Base-by-base conservation (phyloP, 1,140 invertebrate species). In the Bombus impatiens region DNA sequence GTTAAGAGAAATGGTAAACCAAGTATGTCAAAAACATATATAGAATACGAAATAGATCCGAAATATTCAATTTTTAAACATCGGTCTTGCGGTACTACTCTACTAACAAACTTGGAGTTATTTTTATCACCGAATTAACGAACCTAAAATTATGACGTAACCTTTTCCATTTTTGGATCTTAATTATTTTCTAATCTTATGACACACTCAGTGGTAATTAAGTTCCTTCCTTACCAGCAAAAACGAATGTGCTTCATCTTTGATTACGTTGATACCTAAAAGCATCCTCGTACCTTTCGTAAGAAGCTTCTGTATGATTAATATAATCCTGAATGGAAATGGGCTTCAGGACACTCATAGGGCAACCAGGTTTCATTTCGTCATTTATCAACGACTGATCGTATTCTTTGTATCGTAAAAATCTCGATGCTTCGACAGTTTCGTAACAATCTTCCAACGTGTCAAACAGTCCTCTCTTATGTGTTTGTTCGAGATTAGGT, bases 311-410 rank as follows among this genome's bases (percentile, higher is more conserved):
- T 74, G 90, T 80, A 13, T 85, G 87, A 77, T 92, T 87, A 3
- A 86, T 10, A 72, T 91, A 86, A 80, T 86, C 28, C 6, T 53
- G 44, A 9, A 92, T 65, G 3, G 71, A 37, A 37, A 85, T 78
- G n/a, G 93, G 93, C 47, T 62, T 93, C 22, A 93, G 25, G 70
- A 88, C 86, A 53, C 81, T 88, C 88, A 92, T 92, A 3, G 87
- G 76, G 75, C 87, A 86, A 25, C 87, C 89, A 59, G 62, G n/a
- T 15, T 53, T 80, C 15, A 75, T 18, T 82, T 84, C 15, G 4
- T 68, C 47, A 28, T 28, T 42, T 9, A 40, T 40, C n/a, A 44
- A 62, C 1, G 15, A 77, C 10, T 65, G 71, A 81, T 74, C 81
- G 28, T 70, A 37, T 68, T 86, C 75, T 10, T n/a, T 77, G 47